Conservation (phyloP, 1,140 invertebrate genomes). For the Ostrea denselamellosa region DNA sequence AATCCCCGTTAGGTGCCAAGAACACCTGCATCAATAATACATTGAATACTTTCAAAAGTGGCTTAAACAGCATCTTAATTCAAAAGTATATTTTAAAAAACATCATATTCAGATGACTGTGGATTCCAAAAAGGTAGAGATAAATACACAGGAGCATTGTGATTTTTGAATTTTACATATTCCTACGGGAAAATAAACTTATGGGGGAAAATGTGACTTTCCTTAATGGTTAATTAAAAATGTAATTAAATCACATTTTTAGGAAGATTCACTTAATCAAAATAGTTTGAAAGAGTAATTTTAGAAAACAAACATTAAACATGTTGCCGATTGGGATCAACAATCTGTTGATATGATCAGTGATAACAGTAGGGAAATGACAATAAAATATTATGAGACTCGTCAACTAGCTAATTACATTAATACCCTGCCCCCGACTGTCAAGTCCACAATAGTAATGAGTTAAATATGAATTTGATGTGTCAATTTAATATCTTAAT, state of each 20-base stretch:
- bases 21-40: slow-evolving; percentile 3
- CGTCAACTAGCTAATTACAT: slow-evolving; percentile 35
- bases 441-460: slow-evolving; percentile 2
- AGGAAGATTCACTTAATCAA: background rate
- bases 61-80: background rate
- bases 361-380: slow-evolving; percentile 22
- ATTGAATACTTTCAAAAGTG: background rate
- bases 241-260: background rate
- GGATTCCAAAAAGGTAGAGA: background rate
- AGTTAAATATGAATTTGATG: slow-evolving; percentile 28
- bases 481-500: slow-evolving; percentile 34
- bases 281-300: background rate
- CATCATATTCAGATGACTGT: background rate
- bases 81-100: background rate
- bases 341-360: background rate
- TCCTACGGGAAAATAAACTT: too few species aligned
- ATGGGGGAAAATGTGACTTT: too few species aligned
- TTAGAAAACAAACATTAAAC: background rate
- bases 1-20: background rate
- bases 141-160: too few species aligned
- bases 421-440: slow-evolving; percentile 8
- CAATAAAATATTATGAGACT: slow-evolving; percentile 9
- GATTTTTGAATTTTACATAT: too few species aligned
- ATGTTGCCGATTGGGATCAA: background rate
- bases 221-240: background rate